Evolutionary conservation across 2,113 vertebrate genomes (phyloP), one percentile per base, ranked within the genome.

Genomic region (Tychaedon coryphoeus): DNA sequence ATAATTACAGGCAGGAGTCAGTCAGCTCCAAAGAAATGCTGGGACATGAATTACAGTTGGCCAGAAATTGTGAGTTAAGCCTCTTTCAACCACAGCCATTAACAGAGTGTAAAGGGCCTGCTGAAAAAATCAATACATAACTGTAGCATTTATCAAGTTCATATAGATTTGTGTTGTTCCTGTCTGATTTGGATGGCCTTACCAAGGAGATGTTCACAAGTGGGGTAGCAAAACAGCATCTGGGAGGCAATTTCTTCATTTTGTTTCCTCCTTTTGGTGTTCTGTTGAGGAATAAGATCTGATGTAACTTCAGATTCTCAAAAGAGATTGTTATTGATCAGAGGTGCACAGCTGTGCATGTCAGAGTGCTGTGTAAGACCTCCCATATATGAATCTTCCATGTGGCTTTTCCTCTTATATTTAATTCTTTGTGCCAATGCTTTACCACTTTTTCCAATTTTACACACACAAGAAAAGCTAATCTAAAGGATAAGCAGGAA

Each of bases 291-390:
- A 92, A 82, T 70, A 77, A 86, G 66, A 73, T 74, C 79, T 87
- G 82, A 90, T 87, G 64, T 80, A 89, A 91, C 91, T 85, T 96
- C 87, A 90, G 69, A 62, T 76, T 80, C 50, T 95, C 74, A 94
- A 94, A 96, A 94, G 42, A 82, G 60, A 90, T 91, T 50, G 38
- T 34, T 92, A 95, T 95, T 87, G 95, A 96, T 95, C 92, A 92
- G 14, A 76, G 31, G 23, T 64, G 28, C 75, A 76, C 34, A 91
- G 56, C 57, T 74, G 62, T 65, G 34, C n/a, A 25, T 1, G 1
- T 33, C 31, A 67, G 43, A 95, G 61, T 67, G 54, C 78, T 88
- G 67, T 19, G 48, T 82, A 95, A 93, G 73, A 40, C 15, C 57
- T 92, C 42, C 33, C 4, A 3, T 48, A 6, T 6, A 71, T 22